phyloP scores from a whole-genome alignment of 2,797 vertebrate genomes.

The Nannoperca obscura region DNA sequence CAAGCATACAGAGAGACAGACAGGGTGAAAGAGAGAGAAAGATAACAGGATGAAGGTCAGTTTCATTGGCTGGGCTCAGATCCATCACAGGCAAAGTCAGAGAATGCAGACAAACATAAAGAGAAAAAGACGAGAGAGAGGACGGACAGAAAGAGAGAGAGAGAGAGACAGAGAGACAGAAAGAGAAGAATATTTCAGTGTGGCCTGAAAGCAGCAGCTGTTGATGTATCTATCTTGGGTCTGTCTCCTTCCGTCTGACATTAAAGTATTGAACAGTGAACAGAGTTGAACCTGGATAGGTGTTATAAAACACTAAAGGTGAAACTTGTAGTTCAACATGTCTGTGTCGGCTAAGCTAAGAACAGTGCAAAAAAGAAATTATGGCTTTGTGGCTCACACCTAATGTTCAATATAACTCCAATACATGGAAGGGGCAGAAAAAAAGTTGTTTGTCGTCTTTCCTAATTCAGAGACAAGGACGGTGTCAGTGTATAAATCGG shows the following conservation, averaged over 20 bases:
- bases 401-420: neutral
- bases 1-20: constrained; percentile 23
- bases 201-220: constrained; percentile 43
- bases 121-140: too few relatives aligned
- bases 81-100: constrained; percentile 50
- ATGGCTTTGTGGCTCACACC: neutral
- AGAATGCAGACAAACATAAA: too few relatives aligned
- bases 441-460: constrained; percentile 8
- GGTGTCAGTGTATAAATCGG: constrained; percentile 9
- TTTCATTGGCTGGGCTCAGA: constrained; percentile 44
- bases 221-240: constrained; percentile 27
- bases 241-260: constrained; percentile 36
- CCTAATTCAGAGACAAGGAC: constrained; percentile 5
- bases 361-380: neutral
- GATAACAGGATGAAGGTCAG: constrained; percentile 48
- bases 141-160: neutral
- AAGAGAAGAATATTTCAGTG: constrained; percentile 18
- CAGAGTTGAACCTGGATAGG: constrained; percentile 1
- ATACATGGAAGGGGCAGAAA: neutral
- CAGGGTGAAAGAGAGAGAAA: neutral
- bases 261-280: constrained; percentile 31
- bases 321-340: constrained; percentile 6
- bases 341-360: constrained; percentile 5
- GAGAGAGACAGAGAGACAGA: neutral
- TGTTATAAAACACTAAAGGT: constrained; percentile 19